These are phyloP conservation scores for Danio kyathit DNA, from an alignment of 2,797 vertebrate genomes.

Conservation along the genomic window DNA sequence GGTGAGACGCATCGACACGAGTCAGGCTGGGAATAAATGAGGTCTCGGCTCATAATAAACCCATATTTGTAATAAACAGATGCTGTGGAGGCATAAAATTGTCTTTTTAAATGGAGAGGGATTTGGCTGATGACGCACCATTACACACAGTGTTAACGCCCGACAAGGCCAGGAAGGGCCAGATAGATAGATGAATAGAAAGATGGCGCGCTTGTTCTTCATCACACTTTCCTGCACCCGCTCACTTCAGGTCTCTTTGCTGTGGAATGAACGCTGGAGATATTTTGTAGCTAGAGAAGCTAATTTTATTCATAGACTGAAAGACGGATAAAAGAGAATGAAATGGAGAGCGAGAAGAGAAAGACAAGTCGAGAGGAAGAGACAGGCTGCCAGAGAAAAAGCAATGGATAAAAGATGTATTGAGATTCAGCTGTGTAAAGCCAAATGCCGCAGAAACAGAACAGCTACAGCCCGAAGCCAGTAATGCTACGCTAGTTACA, in stretches of 20 bases:
- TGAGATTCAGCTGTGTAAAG: constrained; percentile 3
- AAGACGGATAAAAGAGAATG: constrained; percentile 14
- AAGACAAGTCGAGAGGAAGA: not conserved
- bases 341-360: not conserved
- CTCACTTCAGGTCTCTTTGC: constrained; percentile 2
- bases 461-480: not conserved
- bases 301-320: constrained; percentile 44
- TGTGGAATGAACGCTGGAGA: constrained; percentile 27
- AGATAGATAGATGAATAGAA: constrained; percentile 42
- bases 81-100: constrained; percentile 40
- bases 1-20: constrained; percentile 22
- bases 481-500: constrained; percentile 9
- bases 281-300: constrained; percentile 12
- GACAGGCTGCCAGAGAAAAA: not conserved
- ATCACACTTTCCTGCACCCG: constrained; percentile 28
- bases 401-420: constrained; percentile 12
- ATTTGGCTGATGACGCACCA: constrained; percentile 56
- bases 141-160: constrained; percentile 37
- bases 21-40: constrained; percentile 47
- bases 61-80: constrained; percentile 44
- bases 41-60: constrained; percentile 43
- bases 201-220: constrained; percentile 29
- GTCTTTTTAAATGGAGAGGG: constrained; percentile 52
- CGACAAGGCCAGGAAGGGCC: constrained; percentile 12
- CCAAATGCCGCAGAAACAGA: not conserved